phyloP scores from a whole-genome alignment of 2,888 invertebrate genomes.

The Amblyjoppa proteus region DNA sequence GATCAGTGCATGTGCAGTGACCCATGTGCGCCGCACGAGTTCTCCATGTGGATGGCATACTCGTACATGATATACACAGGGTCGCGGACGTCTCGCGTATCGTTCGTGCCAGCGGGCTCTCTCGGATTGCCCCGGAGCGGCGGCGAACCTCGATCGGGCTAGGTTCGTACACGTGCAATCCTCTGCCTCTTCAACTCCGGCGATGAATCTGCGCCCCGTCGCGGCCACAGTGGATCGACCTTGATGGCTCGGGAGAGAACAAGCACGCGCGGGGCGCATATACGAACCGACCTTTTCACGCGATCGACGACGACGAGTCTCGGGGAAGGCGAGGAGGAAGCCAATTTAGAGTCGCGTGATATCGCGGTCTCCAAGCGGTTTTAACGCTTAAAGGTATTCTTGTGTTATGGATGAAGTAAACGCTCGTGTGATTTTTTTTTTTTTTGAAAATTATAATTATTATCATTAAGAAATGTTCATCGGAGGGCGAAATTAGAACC shows the following conservation, averaged over 20 bases:
- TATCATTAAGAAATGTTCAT: neutral
- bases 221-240: conserved; percentile 18
- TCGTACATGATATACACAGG: neutral
- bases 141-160: conserved; percentile 1
- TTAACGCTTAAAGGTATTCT: neutral
- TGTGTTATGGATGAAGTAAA: neutral
- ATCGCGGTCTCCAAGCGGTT: neutral
- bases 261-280: conserved; percentile 23
- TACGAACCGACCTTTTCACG: conserved; percentile 37
- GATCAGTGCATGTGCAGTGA: neutral
- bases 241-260: conserved; percentile 19
- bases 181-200: conserved; percentile 3
- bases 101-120: conserved; percentile 23
- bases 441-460: neutral
- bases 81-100: conserved; percentile 4
- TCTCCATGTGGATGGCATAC: neutral
- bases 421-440: neutral
- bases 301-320: conserved; percentile 36
- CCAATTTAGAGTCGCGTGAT: neutral
- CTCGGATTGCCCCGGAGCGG: conserved; percentile 12
- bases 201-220: conserved; percentile 31
- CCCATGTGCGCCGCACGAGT: neutral
- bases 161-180: conserved; percentile 22
- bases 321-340: neutral
- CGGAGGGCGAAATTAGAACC: too few species aligned